These are phyloP conservation scores for Peromyscus nudipes DNA, from an alignment of 2,797 vertebrate genomes.

Conservation along the genomic window DNA sequence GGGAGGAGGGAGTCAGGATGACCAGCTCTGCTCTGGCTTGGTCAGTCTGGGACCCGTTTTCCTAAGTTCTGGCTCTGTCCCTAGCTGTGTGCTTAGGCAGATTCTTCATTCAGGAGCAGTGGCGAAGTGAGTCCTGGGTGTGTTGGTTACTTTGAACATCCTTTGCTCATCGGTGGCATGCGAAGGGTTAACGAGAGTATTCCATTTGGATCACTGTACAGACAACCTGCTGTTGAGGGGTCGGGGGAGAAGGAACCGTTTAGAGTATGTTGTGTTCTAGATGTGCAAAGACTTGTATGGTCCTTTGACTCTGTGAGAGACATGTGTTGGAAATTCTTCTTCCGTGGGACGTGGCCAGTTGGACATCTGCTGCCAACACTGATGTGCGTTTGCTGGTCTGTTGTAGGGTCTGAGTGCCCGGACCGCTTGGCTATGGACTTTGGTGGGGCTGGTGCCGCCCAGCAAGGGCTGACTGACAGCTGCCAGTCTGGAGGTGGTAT, in stretches of 20 bases:
- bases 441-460: slow-evolving; percentile 83
- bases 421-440: slow-evolving; percentile 85
- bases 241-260: not conserved
- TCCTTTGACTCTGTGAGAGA: slow-evolving; percentile 48
- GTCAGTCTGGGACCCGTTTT: slow-evolving; percentile 62
- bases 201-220: slow-evolving; percentile 42
- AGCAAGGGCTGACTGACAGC: slow-evolving; percentile 83
- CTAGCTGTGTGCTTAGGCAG: slow-evolving; percentile 60
- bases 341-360: slow-evolving; percentile 81
- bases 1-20: slow-evolving; percentile 71
- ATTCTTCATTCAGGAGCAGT: not conserved
- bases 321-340: slow-evolving; percentile 77
- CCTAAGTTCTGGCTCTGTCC: slow-evolving; percentile 22
- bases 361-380: slow-evolving; percentile 81
- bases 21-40: slow-evolving; percentile 46
- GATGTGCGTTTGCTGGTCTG: slow-evolving; percentile 85
- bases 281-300: slow-evolving; percentile 55
- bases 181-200: slow-evolving; percentile 3
- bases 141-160: not conserved
- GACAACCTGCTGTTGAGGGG: slow-evolving; percentile 13
- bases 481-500: slow-evolving; percentile 85
- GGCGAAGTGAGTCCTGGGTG: not conserved
- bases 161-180: slow-evolving; percentile 2
- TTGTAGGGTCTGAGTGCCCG: slow-evolving; percentile 85
- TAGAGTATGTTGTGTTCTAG: slow-evolving; percentile 1